Percentiles rank a stretch among this genome's conserved stretches.
Conservation (phyloP, 2,113 vertebrate genomes). For the Procavia capensis region DNA sequence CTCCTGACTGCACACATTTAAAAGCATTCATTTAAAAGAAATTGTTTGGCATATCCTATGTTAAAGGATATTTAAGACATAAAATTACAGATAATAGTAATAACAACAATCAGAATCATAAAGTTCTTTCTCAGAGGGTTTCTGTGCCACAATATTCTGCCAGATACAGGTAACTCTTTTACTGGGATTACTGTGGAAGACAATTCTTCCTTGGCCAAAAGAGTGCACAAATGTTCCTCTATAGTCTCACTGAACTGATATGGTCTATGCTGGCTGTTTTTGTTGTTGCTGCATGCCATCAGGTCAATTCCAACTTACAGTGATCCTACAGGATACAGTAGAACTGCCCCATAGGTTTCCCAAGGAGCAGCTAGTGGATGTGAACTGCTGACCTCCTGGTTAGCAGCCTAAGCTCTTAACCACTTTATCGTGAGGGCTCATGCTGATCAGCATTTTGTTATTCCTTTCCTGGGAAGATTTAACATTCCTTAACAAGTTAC, state of each 20-base stretch:
- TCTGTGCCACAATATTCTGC: neutral
- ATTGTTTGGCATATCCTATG: neutral
- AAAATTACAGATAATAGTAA: neutral
- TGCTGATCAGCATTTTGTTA: neutral
- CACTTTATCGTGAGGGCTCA: too few relatives aligned
- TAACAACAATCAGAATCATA: neutral
- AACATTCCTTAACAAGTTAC: conserved; percentile 35
- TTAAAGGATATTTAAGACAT: neutral
- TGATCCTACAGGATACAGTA: too few relatives aligned
- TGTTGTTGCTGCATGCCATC: neutral
- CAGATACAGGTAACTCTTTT: neutral
- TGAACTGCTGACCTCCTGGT: too few relatives aligned
- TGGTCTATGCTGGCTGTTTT: neutral
- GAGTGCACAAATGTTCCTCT: neutral
- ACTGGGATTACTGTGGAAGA: neutral
- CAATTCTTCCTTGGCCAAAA: neutral
- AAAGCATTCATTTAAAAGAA: neutral
- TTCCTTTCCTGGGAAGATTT: neutral
- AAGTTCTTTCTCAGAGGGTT: neutral
- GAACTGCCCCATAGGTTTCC: too few relatives aligned
- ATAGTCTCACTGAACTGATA: neutral
- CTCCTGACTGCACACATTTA: neutral
- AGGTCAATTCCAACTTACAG: too few relatives aligned
- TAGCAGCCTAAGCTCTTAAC: too few relatives aligned
- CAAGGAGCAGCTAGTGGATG: too few relatives aligned